These are phyloP conservation scores for Hemiscyllium ocellatum DNA, from an alignment of 2,113 vertebrate species.

Conservation along the genomic window DNA sequence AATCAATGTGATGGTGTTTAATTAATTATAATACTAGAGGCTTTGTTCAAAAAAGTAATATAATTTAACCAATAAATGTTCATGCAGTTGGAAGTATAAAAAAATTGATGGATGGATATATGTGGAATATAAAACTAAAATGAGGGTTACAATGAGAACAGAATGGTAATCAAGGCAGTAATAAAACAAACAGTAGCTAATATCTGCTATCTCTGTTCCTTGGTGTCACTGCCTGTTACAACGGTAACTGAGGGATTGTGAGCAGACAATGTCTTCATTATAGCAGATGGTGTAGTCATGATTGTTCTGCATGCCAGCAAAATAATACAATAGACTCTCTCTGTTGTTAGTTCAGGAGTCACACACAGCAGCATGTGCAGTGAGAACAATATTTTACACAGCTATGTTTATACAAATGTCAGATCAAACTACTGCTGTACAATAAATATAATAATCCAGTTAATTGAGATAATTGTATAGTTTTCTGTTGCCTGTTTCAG, in stretches of 20 bases:
- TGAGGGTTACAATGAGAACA: background rate
- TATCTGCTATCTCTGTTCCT: background rate
- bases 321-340: background rate
- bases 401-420: background rate
- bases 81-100: background rate
- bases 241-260: background rate
- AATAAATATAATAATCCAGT: background rate
- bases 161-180: too few species aligned
- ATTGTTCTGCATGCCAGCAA: background rate
- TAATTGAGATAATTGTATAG: background rate
- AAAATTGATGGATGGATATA: background rate
- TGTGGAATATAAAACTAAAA: background rate
- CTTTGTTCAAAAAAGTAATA: background rate
- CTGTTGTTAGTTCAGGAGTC: background rate
- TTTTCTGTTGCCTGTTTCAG: background rate
- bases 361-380: background rate
- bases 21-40: background rate
- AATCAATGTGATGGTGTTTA: background rate
- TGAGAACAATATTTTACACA: background rate
- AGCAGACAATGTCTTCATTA: slow-evolving; percentile 19
- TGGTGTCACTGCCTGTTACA: slow-evolving; percentile 21
- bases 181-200: background rate
- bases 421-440: background rate
- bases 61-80: background rate
- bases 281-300: background rate